phyloP scores from a whole-genome alignment of 2,888 invertebrate species.

The Leptinotarsa rubiginosa region DNA sequence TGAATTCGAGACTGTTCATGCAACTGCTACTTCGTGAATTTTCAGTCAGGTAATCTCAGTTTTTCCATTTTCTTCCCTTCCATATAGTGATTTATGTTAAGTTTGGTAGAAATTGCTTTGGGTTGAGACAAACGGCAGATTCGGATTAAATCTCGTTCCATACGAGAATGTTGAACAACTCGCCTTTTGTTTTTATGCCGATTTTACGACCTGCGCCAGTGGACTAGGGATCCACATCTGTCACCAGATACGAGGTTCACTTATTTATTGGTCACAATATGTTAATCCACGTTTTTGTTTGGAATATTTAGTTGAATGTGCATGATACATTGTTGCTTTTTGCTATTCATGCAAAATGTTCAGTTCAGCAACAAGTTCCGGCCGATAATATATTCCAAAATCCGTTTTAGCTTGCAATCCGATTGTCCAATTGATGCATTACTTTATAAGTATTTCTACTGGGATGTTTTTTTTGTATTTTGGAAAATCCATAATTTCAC shows the following conservation, averaged over 20 bases:
- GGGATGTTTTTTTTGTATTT: too few relatives aligned
- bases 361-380: background rate
- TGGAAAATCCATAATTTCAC: too few relatives aligned
- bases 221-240: slow-evolving; percentile 1
- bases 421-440: too few relatives aligned
- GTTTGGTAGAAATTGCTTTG: background rate
- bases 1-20: too few relatives aligned
- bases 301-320: background rate
- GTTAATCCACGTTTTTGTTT: slow-evolving; percentile 3
- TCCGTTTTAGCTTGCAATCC: too few relatives aligned
- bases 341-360: background rate
- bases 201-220: slow-evolving; percentile 6
- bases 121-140: background rate
- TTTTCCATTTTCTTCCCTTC: background rate
- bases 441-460: too few relatives aligned
- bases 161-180: background rate
- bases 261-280: slow-evolving; percentile 7
- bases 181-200: background rate
- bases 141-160: background rate
- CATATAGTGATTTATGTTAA: background rate
- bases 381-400: background rate
- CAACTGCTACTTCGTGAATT: too few relatives aligned
- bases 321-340: background rate
- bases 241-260: background rate
- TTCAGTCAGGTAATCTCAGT: too few relatives aligned